These are phyloP conservation scores for Australoheros scitulus DNA, from an alignment of 2,113 vertebrate genomes.

Conservation along the genomic window DNA sequence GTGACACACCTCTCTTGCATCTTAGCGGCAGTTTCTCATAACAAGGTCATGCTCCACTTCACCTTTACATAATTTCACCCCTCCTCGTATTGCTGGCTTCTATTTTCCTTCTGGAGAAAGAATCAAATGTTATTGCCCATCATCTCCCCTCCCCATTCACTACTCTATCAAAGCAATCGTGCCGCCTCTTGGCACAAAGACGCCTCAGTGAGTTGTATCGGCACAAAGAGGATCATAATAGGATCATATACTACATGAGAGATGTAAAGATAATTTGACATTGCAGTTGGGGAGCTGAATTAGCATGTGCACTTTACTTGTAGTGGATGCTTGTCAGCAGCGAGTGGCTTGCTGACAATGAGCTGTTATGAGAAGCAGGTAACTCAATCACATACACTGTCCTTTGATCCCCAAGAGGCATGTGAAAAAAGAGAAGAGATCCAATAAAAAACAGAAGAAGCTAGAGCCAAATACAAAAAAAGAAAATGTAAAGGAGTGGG, in stretches of 20 bases:
- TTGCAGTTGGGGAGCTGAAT: constrained; percentile 21
- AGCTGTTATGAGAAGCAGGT: constrained; percentile 40
- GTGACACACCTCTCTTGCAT: background rate
- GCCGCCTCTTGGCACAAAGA: constrained; percentile 22
- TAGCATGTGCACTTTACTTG: constrained; percentile 33
- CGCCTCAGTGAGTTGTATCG: background rate
- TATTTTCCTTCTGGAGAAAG: constrained; percentile 19
- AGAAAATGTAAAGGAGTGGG: background rate
- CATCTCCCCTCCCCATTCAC: constrained; percentile 23
- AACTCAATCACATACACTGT: constrained; percentile 29
- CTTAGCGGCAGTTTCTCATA: constrained; percentile 25
- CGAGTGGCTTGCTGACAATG: constrained; percentile 10
- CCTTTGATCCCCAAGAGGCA: constrained; percentile 26
- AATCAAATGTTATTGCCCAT: constrained; percentile 36
- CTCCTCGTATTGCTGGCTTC: background rate
- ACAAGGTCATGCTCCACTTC: constrained; percentile 53
- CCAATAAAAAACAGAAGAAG: constrained; percentile 33
- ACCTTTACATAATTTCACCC: constrained; percentile 49
- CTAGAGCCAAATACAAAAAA: background rate
- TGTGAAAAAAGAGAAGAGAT: constrained; percentile 2
- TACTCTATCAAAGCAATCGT: constrained; percentile 44
- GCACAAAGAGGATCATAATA: constrained; percentile 17
- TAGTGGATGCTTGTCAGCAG: constrained; percentile 29
- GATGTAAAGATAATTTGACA: constrained; percentile 28
- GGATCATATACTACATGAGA: constrained; percentile 5